Evolutionary conservation across 1,140 invertebrate species (phyloP), one percentile per base, ranked within the genome.

Genomic region (Bradynema listronoti): DNA sequence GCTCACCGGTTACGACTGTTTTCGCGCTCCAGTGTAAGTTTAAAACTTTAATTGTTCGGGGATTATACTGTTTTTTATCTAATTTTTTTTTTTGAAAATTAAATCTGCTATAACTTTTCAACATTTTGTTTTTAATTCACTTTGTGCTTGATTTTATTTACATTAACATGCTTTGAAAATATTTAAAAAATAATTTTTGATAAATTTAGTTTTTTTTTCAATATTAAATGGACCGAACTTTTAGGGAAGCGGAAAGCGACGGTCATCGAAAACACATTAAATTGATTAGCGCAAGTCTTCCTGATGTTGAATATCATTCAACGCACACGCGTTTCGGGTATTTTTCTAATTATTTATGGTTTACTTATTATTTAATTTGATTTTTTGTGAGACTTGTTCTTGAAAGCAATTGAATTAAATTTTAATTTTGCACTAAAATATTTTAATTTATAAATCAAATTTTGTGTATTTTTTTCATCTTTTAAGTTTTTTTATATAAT

Each of bases 251-350:
- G 3, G 34, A 63, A 14, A 61, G 27, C 6, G 22, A 66, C 5
- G 33, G 27, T 22, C 33, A 49, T 41, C 69, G 66, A 16, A 52
- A 51, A 42, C 45, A 57, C 25, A 59, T 68, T 25, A 43, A 29
- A 1, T 45, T 68, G 22, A 69, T 68, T 22, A 72, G 57, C 22
- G 66, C 66, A 9, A 56, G 59, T 19, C n/a, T 72, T 7, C 66
- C 68, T 5, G 66, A 68, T 47, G 66, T 71, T 34, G 16, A 56
- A 25, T 19, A 46, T 16, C 29, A 64, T 30, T 56, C 62, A 7
- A 41, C 47, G 27, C 27, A 33, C 16, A 73, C 67, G 19, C 49
- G 53, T 42, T 73, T 64, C 49, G 67, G 67, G 64, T 65, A 19
- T n/a, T n/a, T n/a, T n/a, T n/a, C n/a, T n/a, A n/a, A n/a, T n/a